Evolutionary conservation across 2,113 vertebrate genomes (phyloP).

Genomic region (Erpornis zantholeuca): DNA sequence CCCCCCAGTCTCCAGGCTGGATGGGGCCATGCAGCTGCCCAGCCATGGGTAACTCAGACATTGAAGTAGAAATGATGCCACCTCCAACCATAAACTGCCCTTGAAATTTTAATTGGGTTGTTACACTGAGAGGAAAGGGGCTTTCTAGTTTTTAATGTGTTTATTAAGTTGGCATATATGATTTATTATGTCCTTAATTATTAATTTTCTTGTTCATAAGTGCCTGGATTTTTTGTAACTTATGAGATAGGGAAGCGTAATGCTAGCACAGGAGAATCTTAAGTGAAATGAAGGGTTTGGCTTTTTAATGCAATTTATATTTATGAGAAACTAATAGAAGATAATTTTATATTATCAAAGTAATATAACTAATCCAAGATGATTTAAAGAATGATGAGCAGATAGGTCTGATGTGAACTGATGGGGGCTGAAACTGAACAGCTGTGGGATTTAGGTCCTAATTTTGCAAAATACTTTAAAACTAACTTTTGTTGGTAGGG

Average conservation of each 20-base stretch:
- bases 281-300: not conserved
- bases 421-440: not conserved
- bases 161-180: conserved; percentile 23
- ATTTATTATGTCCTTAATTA: conserved; percentile 30
- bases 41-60: not conserved
- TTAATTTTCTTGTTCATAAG: not conserved
- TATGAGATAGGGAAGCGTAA: not conserved
- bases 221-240: not conserved
- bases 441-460: not conserved
- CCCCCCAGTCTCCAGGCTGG: not conserved
- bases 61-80: not conserved
- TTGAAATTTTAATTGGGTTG: not conserved
- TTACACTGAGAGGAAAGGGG: not conserved
- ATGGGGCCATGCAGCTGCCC: not conserved
- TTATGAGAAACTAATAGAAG: conserved; percentile 42
- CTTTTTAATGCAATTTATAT: conserved; percentile 52
- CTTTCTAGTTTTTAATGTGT: conserved; percentile 16
- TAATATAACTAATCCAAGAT: not conserved
- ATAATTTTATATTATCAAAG: conserved; percentile 19
- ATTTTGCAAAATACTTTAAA: not conserved
- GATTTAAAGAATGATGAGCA: not conserved
- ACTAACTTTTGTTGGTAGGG: not conserved
- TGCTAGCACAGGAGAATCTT: not conserved
- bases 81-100: not conserved
- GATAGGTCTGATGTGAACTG: not conserved